Evolutionary conservation across 2,113 vertebrate genomes (phyloP).

Genomic region (Atrichornis clamosus): DNA sequence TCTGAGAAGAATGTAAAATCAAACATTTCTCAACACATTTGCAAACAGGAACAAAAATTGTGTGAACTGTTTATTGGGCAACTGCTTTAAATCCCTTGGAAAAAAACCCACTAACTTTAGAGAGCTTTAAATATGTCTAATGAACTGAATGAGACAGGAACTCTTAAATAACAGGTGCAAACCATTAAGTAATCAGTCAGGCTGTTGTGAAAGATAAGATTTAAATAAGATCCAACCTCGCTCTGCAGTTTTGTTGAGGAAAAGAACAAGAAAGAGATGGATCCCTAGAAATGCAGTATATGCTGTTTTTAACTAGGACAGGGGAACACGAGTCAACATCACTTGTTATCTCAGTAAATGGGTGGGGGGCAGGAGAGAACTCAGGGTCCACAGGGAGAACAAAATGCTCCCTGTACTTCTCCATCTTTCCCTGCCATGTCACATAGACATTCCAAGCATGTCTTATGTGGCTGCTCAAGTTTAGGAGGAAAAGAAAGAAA

Average conservation of each 20-base stretch:
- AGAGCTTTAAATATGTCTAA: background rate
- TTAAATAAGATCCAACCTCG: background rate
- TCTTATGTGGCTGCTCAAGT: background rate
- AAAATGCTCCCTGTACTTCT: background rate
- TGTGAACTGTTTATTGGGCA: background rate
- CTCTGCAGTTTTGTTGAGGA: background rate
- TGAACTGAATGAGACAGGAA: slow-evolving; percentile 12
- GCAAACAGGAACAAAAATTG: background rate
- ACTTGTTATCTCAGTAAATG: background rate
- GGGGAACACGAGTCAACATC: background rate
- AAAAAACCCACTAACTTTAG: background rate
- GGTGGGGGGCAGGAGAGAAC: background rate
- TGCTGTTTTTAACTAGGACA: background rate
- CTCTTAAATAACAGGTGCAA: slow-evolving; percentile 22
- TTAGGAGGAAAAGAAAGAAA: background rate
- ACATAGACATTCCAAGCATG: background rate
- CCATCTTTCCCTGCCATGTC: background rate
- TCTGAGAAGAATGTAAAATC: background rate
- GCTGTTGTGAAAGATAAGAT: background rate
- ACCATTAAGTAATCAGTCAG: slow-evolving; percentile 26
- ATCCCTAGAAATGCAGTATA: background rate
- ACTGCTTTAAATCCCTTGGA: background rate
- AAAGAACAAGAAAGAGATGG: background rate
- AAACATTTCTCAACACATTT: background rate
- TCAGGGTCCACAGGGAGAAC: background rate